phyloP scores from a whole-genome alignment of 2,113 vertebrate species.

The Willisornis vidua region DNA sequence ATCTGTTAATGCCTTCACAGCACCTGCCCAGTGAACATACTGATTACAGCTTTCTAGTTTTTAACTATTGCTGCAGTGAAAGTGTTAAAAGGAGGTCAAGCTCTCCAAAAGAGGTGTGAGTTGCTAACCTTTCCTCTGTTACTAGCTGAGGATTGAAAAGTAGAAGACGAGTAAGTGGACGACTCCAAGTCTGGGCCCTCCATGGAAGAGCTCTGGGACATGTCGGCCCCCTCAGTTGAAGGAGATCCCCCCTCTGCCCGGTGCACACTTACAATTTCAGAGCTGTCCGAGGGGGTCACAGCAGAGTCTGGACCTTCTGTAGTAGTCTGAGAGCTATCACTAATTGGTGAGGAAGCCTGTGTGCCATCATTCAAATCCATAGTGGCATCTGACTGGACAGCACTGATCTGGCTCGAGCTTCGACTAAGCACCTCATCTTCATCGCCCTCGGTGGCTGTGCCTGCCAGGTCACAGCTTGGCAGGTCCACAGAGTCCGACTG shows the following conservation, averaged over 20 bases:
- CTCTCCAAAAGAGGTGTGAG: conserved; percentile 42
- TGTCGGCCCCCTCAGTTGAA: conserved; percentile 74
- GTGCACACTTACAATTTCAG: conserved; percentile 92
- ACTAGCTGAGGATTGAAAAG: conserved; percentile 75
- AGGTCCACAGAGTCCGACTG: conserved; percentile 92
- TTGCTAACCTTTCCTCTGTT: conserved; percentile 78
- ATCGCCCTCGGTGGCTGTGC: conserved; percentile 72
- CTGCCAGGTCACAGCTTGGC: conserved; percentile 80
- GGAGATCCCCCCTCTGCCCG: conserved; percentile 65
- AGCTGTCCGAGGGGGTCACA: conserved; percentile 94
- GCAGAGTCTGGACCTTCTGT: conserved; percentile 97
- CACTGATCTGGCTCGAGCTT: conserved; percentile 87
- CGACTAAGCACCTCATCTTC: conserved; percentile 86
- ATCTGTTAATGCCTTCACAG: not conserved
- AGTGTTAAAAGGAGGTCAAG: conserved; percentile 40
- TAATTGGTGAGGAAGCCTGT: conserved; percentile 90
- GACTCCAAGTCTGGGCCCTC: conserved; percentile 73
- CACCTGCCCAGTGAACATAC: not conserved
- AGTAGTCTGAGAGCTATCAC: conserved; percentile 97
- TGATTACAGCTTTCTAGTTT: not conserved
- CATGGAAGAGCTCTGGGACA: conserved; percentile 73
- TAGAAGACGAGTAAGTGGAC: conserved; percentile 72
- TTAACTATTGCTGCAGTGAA: not conserved
- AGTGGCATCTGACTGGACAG: conserved; percentile 81
- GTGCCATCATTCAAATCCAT: conserved; percentile 78